Conservation (phyloP, 2,888 invertebrate genomes). For the Oscheius sp. region DNA sequence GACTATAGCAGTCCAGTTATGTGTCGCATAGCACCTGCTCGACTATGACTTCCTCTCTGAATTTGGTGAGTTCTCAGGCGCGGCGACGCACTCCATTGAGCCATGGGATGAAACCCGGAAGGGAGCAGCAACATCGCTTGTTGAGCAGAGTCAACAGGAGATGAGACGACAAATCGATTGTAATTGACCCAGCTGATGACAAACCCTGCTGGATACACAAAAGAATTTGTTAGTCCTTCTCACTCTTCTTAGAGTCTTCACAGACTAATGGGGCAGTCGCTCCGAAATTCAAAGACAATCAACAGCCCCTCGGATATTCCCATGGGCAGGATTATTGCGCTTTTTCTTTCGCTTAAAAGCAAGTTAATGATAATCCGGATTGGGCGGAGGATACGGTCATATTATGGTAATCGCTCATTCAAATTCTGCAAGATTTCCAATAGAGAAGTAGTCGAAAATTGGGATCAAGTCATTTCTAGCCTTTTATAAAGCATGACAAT, state of each 20-base stretch:
- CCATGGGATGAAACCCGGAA: not conserved
- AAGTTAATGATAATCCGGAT: constrained; percentile 6
- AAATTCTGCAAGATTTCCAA: not conserved
- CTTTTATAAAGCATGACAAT: too few relatives aligned
- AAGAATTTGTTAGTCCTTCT: not conserved
- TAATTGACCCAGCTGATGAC: constrained; percentile 2
- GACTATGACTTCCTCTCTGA: constrained; percentile 20
- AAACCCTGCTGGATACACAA: constrained; percentile 1
- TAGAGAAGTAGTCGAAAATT: not conserved
- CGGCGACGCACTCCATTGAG: not conserved
- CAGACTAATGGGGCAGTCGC: too few relatives aligned
- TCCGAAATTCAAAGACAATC: too few relatives aligned
- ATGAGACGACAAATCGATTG: not conserved
- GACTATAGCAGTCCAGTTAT: constrained; percentile 23
- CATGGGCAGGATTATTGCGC: constrained; percentile 8
- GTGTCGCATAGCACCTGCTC: not conserved
- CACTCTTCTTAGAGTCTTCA: constrained; percentile 1
- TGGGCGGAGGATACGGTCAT: not conserved
- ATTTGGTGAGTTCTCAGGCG: constrained; percentile 21
- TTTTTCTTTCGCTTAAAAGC: not conserved
- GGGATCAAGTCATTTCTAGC: not conserved
- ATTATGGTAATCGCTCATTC: not conserved
- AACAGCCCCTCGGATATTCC: too few relatives aligned
- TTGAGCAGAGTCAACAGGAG: not conserved
- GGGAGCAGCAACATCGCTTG: not conserved